Evolutionary conservation across 2,113 vertebrate species (phyloP), one percentile per base, ranked within the genome.

Genomic region (Cyprinodon tularosa): DNA sequence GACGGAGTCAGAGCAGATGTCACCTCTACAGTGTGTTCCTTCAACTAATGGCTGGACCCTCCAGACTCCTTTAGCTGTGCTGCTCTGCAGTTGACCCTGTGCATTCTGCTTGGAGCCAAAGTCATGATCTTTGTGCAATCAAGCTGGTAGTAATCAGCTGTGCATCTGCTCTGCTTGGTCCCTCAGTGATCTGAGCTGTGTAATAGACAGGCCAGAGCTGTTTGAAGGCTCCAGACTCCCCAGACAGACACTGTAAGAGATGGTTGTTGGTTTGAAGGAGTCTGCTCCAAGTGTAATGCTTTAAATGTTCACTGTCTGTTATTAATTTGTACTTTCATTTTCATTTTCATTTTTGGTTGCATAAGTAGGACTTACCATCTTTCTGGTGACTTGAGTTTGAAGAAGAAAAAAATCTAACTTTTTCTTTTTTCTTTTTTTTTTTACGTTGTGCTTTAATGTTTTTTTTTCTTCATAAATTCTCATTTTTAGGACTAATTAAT

Each of bases 131-230:
- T 66, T 77, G 85, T 70, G 80, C 82, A 82, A 66, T 85, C 75
- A 84, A 87, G 72, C 83, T 81, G 83, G 71, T 87, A 70, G 50
- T 91, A 87, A 89, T 91, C 84, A 88, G 87, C 84, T 79, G 86
- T 84, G 82, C 75, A 84, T 90, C 86, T 84, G 84, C 77, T 84
- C 10, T 20, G 76, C 67, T 80, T 37, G 0, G 57, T 63, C 79
- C 62, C 78, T 80, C 75, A 79, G 66, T 76, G 86, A 72, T 88
- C 84, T 87, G 86, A 72, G 78, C 69, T 77, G 75, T 85, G 79
- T 89, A 84, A 84, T 66, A 29, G 78, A 74, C 81, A 76, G 88
- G 89, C 77, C 74, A 77, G 69, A 72, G 80, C 75, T 80, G 81
- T 77, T 84, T 78, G 75, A 90, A 65, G 78, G 74, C 50, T 61